Evolutionary conservation across 2,888 invertebrate genomes (phyloP).

Genomic region (Andrena bicolor): DNA sequence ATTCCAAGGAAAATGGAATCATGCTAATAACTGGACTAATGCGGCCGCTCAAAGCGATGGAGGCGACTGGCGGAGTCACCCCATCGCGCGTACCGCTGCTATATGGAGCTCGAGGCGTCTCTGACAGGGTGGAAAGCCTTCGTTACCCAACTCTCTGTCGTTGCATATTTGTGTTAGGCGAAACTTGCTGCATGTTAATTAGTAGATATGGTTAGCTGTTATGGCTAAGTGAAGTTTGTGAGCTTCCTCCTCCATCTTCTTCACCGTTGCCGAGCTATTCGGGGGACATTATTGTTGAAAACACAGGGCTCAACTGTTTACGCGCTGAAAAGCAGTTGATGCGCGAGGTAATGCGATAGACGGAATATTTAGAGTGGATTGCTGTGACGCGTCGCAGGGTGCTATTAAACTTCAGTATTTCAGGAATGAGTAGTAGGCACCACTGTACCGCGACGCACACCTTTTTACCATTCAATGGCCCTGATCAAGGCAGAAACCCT

Average conservation of each 20-base stretch:
- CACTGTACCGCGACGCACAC: too few species aligned
- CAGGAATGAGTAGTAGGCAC: too few species aligned
- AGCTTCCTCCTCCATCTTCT: slow-evolving; percentile 39
- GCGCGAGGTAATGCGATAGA: too few species aligned
- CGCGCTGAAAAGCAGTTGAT: background rate
- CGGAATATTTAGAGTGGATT: too few species aligned
- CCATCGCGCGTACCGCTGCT: slow-evolving; percentile 1
- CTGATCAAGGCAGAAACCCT: too few species aligned
- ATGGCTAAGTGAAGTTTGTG: slow-evolving; percentile 65
- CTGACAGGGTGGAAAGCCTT: slow-evolving; percentile 63
- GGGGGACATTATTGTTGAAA: slow-evolving; percentile 17
- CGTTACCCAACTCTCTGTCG: slow-evolving; percentile 69
- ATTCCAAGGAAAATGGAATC: slow-evolving; percentile 52
- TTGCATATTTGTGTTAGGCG: slow-evolving; percentile 70
- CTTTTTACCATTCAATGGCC: too few species aligned
- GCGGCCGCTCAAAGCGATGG: slow-evolving; percentile 39
- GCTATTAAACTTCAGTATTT: too few species aligned
- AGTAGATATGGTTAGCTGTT: slow-evolving; percentile 70
- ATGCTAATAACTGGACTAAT: slow-evolving; percentile 63
- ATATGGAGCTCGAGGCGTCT: slow-evolving; percentile 36
- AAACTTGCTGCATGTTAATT: slow-evolving; percentile 72
- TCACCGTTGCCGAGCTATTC: slow-evolving; percentile 7
- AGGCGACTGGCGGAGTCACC: slow-evolving; percentile 7
- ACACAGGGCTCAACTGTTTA: slow-evolving; percentile 22
- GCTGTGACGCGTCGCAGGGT: too few species aligned